Conservation (phyloP, 2,888 invertebrate genomes). For the Dastarcus helophoroides region DNA sequence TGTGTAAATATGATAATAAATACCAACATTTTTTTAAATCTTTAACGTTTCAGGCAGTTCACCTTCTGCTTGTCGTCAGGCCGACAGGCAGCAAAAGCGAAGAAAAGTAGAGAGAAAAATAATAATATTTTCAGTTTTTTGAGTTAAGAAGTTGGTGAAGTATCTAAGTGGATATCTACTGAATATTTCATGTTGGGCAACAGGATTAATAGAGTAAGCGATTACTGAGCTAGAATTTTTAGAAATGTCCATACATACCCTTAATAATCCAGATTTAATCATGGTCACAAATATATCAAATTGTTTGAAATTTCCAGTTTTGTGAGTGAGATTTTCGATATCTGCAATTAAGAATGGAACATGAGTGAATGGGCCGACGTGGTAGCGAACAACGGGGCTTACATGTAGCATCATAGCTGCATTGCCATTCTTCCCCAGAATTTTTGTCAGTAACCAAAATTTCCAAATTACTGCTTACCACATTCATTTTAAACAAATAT, state of each 20-base stretch:
- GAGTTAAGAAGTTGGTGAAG: too few species aligned
- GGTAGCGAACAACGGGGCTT: constrained; percentile 14
- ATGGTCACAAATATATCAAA: constrained; percentile 43
- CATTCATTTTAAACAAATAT: constrained; percentile 38
- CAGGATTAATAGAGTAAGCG: too few species aligned
- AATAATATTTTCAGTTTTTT: too few species aligned
- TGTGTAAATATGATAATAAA: too few species aligned
- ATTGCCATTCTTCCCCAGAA: constrained; percentile 44
- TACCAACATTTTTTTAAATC: background rate
- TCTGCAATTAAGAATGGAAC: constrained; percentile 26
- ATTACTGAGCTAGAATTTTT: too few species aligned
- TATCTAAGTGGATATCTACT: too few species aligned
- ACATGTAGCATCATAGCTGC: constrained; percentile 41
- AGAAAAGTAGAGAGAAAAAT: too few species aligned
- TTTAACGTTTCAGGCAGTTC: too few species aligned
- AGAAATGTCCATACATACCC: constrained; percentile 29
- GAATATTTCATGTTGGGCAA: too few species aligned
- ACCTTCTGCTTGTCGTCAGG: too few species aligned
- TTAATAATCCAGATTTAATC: constrained; percentile 43
- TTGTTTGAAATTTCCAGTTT: constrained; percentile 45
- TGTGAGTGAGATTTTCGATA: constrained; percentile 43
- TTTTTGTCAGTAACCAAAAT: constrained; percentile 41
- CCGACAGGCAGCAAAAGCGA: too few species aligned
- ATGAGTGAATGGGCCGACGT: background rate
- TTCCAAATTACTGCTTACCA: constrained; percentile 35